These are phyloP conservation scores for Azemiops feae DNA, from an alignment of 2,113 vertebrate genomes.

Conservation along the genomic window DNA sequence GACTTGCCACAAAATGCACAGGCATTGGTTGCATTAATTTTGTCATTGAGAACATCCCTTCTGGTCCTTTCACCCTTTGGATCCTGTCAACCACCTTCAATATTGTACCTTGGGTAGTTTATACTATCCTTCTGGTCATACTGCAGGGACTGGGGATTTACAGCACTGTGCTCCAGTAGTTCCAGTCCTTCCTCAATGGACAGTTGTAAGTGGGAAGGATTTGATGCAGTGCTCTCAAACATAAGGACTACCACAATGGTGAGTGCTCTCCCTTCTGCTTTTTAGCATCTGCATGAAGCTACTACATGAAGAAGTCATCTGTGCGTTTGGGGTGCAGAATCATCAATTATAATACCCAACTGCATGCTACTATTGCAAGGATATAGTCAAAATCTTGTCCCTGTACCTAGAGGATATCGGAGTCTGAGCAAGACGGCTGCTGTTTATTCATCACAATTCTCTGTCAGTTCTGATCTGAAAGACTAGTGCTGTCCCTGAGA, in stretches of 20 bases:
- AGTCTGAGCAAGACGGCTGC: neutral
- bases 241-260: neutral
- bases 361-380: neutral
- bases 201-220: neutral
- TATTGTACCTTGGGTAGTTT: neutral
- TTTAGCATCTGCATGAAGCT: neutral
- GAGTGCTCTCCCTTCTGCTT: neutral
- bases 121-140: neutral
- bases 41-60: neutral
- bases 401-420: neutral
- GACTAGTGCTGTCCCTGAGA: neutral
- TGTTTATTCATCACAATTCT: neutral
- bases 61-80: neutral
- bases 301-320: neutral
- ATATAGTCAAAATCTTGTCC: neutral
- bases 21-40: neutral
- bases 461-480: neutral
- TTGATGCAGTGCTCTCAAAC: neutral
- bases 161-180: neutral
- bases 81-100: neutral
- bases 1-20: neutral
- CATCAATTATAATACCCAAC: neutral
- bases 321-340: neutral
- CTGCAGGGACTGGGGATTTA: neutral
- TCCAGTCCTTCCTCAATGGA: neutral